Conservation (phyloP, 2,797 vertebrate species). For the Pteropus rufus region DNA sequence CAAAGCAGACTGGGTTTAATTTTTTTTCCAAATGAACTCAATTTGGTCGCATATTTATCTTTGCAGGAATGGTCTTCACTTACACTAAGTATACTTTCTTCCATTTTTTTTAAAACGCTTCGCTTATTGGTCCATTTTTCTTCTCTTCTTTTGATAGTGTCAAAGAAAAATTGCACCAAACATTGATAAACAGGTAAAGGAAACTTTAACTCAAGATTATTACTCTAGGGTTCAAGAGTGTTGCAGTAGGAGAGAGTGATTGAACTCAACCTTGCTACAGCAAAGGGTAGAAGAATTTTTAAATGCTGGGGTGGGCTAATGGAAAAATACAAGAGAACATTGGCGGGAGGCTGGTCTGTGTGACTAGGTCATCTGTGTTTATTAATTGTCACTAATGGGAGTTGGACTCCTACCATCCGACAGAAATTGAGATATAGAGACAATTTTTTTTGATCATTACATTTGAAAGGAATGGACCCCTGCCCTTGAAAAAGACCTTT, state of each 20-base stretch:
- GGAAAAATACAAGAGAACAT: not conserved
- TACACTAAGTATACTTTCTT: not conserved
- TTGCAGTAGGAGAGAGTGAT: not conserved
- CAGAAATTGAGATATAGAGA: not conserved
- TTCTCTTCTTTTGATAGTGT: not conserved
- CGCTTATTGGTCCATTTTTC: not conserved
- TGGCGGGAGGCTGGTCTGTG: not conserved
- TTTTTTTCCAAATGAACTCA: constrained; percentile 19
- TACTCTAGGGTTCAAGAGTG: not conserved
- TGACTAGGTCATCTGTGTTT: not conserved
- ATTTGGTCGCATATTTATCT: constrained; percentile 4
- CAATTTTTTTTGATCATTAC: not conserved
- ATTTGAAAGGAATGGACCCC: not conserved
- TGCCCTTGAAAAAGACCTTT: not conserved
- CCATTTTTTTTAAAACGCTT: constrained; percentile 13
- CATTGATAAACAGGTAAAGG: not conserved
- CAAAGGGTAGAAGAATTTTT: not conserved
- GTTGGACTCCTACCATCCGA: not conserved
- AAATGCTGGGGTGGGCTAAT: not conserved
- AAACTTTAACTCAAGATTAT: not conserved
- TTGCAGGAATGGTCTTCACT: not conserved
- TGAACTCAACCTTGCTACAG: not conserved
- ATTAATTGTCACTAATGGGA: not conserved
- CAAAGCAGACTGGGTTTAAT: constrained; percentile 8
- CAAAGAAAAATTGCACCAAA: not conserved